Conservation (phyloP, 2,888 invertebrate genomes). For the Blastobasis lacticolella region DNA sequence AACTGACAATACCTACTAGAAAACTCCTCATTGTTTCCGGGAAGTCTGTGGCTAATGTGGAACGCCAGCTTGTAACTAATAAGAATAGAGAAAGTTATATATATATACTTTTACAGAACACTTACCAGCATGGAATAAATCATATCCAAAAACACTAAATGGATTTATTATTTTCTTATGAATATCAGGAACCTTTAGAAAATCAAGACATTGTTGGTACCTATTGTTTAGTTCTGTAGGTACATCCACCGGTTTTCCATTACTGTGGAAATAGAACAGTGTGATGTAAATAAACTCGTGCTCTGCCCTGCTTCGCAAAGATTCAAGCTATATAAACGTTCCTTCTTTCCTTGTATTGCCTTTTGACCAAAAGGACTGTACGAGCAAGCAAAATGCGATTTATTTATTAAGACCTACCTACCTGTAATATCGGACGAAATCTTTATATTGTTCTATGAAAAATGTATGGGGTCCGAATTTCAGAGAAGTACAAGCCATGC, state of each 20-base stretch:
- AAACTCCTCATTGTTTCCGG: too few species aligned
- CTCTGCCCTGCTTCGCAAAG: too few species aligned
- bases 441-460: constrained; percentile 74
- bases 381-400: too few species aligned
- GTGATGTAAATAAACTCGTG: too few species aligned
- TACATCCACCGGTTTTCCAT: constrained; percentile 74
- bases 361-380: too few species aligned
- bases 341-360: too few species aligned
- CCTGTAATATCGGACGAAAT: constrained; percentile 79
- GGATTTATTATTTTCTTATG: constrained; percentile 72
- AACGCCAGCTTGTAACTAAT: too few species aligned
- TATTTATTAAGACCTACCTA: constrained; percentile 27
- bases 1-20: too few species aligned
- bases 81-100: too few species aligned
- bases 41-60: too few species aligned
- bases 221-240: constrained; percentile 60
- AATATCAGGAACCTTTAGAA: constrained; percentile 68
- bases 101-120: not conserved
- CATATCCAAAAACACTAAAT: constrained; percentile 83
- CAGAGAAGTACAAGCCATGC: constrained; percentile 62
- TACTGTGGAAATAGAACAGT: constrained; percentile 49
- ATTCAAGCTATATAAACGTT: too few species aligned
- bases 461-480: constrained; percentile 77
- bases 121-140: constrained; percentile 81
- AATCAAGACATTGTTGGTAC: constrained; percentile 73